Evolutionary conservation across 2,888 invertebrate genomes (phyloP), one percentile per base, ranked within the genome.

Genomic region (Diaprepes abbreviatus): DNA sequence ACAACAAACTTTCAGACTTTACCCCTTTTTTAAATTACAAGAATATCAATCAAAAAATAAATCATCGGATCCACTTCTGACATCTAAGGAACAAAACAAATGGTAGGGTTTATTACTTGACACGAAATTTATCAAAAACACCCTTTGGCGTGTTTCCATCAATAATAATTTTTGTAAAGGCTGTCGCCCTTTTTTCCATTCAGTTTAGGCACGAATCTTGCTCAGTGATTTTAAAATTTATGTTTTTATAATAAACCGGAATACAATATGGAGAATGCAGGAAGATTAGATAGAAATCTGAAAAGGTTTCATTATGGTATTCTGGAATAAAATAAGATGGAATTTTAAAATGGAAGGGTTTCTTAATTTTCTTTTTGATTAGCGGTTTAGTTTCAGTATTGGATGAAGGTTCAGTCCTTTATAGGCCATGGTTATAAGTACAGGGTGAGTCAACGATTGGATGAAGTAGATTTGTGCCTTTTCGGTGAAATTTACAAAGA

Each of bases 21-120:
- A n/a, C n/a, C n/a, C 28, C 48, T 14, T 50, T 28, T 50, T 50
- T 50, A 28, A 31, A 31, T 50, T 28, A 31, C 12, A 5, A 28
- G 48, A 6, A 50, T 24, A 50, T 50, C 48, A 50, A 50, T 50
- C 48, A 50, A 50, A 50, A 50, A 50, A 50, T 50, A 50, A 50
- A 50, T 50, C 48, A 50, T 28, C 16, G 48, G 24, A 50, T 50
- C 48, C 31, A 50, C 48, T 50, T n/a, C 14, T 50, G 48, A 50
- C 48, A 28, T 50, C 28, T 28, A 14, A 28, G 28, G 16, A 50
- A 50, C 48, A 12, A 50, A 50, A 50, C 48, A 50, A 50, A 50
- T 50, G 48, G 48, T 19, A 14, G 16, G 48, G 48, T 50, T 50
- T 50, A 50, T 50, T 50, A 50, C 48, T 50, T 50, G 48, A 50